These are phyloP conservation scores for Drosophila stalkeri DNA, from an alignment of 2,888 invertebrate genomes.

Conservation along the genomic window DNA sequence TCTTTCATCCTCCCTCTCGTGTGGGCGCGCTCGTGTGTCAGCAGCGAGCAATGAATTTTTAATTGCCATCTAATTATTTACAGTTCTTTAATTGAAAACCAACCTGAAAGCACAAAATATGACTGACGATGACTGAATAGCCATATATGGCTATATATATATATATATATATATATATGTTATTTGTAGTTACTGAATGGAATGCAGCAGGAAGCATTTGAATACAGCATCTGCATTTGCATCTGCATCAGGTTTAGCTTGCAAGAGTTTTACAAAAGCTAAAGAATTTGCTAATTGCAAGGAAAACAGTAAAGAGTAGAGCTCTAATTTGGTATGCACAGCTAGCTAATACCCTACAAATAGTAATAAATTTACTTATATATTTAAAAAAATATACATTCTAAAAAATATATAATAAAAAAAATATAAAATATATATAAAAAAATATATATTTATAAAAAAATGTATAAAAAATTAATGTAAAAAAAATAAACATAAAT, in stretches of 20 bases:
- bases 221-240: slow-evolving; percentile 1
- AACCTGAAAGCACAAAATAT: slow-evolving; percentile 46
- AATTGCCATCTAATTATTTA: slow-evolving; percentile 74
- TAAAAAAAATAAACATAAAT: background rate
- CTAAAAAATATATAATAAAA: no score
- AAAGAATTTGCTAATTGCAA: slow-evolving; percentile 22
- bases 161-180: background rate
- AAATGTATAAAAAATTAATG: no score
- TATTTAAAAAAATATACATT: no score
- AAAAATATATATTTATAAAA: no score
- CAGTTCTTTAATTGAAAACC: slow-evolving; percentile 70
- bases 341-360: background rate
- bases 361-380: background rate
- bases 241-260: background rate
- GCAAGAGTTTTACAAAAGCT: background rate
- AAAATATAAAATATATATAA: no score
- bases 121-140: slow-evolving; percentile 2
- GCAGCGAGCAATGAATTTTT: slow-evolving; percentile 67
- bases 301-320: slow-evolving; percentile 5
- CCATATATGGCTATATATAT: background rate
- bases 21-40: slow-evolving; percentile 45
- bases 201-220: slow-evolving; percentile 19
- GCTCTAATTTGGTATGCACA: background rate
- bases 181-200: slow-evolving; percentile 28
- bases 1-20: slow-evolving; percentile 2